Evolutionary conservation across 2,888 invertebrate genomes (phyloP).

Genomic region (Hypomecis atomaria): DNA sequence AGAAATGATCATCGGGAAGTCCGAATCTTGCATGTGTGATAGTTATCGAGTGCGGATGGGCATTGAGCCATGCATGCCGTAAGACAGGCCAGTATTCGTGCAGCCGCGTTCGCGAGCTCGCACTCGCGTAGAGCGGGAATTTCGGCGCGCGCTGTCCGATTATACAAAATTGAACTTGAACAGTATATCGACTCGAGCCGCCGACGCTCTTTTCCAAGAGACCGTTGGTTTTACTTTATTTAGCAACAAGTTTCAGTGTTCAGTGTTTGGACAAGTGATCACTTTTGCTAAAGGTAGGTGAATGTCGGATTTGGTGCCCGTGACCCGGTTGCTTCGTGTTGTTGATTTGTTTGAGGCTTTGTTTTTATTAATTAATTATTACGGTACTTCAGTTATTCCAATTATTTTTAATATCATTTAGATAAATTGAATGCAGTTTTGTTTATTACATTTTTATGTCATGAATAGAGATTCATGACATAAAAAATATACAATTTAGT

Average conservation of each 20-base stretch:
- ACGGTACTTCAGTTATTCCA: too few relatives aligned
- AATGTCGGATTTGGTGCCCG: conserved; percentile 36
- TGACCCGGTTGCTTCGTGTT: conserved; percentile 31
- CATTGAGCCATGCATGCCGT: conserved; percentile 16
- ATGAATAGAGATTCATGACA: too few relatives aligned
- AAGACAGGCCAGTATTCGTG: conserved; percentile 33
- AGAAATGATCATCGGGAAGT: conserved; percentile 23
- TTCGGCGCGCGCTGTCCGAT: conserved; percentile 23
- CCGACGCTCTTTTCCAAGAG: conserved; percentile 26
- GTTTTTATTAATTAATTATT: conserved; percentile 8
- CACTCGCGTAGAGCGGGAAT: conserved; percentile 28
- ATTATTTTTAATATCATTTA: too few relatives aligned
- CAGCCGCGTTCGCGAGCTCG: conserved; percentile 35
- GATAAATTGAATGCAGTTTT: too few relatives aligned
- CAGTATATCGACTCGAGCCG: conserved; percentile 1
- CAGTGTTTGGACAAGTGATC: conserved; percentile 31
- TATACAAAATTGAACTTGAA: conserved; percentile 1
- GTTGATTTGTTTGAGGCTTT: conserved; percentile 7
- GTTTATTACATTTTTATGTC: too few relatives aligned
- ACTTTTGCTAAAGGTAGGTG: conserved; percentile 37
- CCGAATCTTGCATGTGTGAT: conserved; percentile 11
- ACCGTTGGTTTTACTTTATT: conserved; percentile 2
- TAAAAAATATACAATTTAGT: too few relatives aligned
- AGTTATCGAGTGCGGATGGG: conserved; percentile 13
- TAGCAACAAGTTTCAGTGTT: conserved; percentile 19